Evolutionary conservation across 2,888 invertebrate genomes (phyloP).

Genomic region (Drosophila paracracens): DNA sequence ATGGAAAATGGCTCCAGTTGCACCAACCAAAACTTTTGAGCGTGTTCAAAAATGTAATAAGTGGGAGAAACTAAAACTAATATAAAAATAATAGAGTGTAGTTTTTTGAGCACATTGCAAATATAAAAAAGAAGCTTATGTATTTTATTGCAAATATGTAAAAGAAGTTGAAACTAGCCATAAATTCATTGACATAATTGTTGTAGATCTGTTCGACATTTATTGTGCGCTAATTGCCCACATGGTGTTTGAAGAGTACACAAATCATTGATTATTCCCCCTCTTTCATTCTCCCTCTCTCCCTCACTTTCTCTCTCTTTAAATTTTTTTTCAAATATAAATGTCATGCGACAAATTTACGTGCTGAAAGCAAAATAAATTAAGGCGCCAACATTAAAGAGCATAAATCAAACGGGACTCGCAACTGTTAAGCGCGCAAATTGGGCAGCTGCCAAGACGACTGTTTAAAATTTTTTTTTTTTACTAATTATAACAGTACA

Average conservation of each 20-base stretch:
- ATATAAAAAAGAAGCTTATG: neutral
- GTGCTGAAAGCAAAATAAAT: slow-evolving; percentile 56
- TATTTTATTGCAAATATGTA: neutral
- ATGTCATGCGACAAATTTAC: slow-evolving; percentile 61
- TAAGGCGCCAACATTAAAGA: slow-evolving; percentile 58
- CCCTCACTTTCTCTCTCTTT: neutral
- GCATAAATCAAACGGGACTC: slow-evolving; percentile 61
- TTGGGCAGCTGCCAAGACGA: slow-evolving; percentile 32
- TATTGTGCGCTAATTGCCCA: slow-evolving; percentile 8
- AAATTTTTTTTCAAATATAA: slow-evolving; percentile 5
- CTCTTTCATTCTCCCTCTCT: neutral
- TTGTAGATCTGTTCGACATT: neutral
- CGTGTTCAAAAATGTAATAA: slow-evolving; percentile 60
- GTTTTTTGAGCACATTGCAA: neutral
- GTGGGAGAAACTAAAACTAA: slow-evolving; percentile 52
- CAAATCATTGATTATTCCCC: neutral
- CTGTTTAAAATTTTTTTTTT: slow-evolving; percentile 36
- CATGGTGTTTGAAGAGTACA: neutral
- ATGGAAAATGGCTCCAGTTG: slow-evolving; percentile 50
- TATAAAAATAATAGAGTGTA: slow-evolving; percentile 15
- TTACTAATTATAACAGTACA: neutral
- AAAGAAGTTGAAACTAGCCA: neutral
- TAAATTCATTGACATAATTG: neutral
- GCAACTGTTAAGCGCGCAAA: slow-evolving; percentile 30
- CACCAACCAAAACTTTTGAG: slow-evolving; percentile 51